Conservation (phyloP, 1,140 invertebrate genomes). For the Leptestheria dahalacensis region DNA sequence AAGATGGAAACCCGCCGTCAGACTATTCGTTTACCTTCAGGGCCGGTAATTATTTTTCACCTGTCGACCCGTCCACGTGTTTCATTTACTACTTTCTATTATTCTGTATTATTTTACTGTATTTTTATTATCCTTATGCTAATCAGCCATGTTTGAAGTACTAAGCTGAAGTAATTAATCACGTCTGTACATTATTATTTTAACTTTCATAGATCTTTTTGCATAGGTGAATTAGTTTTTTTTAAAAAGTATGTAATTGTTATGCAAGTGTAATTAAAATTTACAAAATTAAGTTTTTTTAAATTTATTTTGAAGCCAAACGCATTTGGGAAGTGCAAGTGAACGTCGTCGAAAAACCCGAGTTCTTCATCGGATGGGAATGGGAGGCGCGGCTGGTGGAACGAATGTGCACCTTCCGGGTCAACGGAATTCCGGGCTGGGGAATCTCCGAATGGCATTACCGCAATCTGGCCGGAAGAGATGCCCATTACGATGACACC, state of each 20-base stretch:
- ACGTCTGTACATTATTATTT: too few species aligned
- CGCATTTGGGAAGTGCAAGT: slow-evolving; percentile 32
- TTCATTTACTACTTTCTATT: slow-evolving; percentile 30
- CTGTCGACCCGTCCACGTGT: slow-evolving; percentile 26
- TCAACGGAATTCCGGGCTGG: slow-evolving; percentile 45
- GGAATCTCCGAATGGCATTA: slow-evolving; percentile 57
- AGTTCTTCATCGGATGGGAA: slow-evolving; percentile 47
- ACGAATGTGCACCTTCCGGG: slow-evolving; percentile 40
- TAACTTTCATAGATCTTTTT: too few species aligned
- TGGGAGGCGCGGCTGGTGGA: slow-evolving; percentile 52
- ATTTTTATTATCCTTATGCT: too few species aligned
- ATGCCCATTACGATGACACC: slow-evolving; percentile 21
- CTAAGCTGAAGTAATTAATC: too few species aligned
- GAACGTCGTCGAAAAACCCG: slow-evolving; percentile 37
- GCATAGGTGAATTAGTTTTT: not conserved
- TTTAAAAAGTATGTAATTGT: not conserved
- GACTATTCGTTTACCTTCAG: slow-evolving; percentile 44
- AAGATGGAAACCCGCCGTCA: slow-evolving; percentile 41
- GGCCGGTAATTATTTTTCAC: slow-evolving; percentile 33
- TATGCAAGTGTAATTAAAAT: not conserved
- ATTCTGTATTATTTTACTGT: not conserved
- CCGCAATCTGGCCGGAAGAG: slow-evolving; percentile 33
- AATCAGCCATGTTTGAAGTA: too few species aligned
- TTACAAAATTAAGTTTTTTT: not conserved
- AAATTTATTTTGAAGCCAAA: not conserved